phyloP scores from a whole-genome alignment of 2,113 vertebrate genomes.

The Corythoichthys intestinalis region DNA sequence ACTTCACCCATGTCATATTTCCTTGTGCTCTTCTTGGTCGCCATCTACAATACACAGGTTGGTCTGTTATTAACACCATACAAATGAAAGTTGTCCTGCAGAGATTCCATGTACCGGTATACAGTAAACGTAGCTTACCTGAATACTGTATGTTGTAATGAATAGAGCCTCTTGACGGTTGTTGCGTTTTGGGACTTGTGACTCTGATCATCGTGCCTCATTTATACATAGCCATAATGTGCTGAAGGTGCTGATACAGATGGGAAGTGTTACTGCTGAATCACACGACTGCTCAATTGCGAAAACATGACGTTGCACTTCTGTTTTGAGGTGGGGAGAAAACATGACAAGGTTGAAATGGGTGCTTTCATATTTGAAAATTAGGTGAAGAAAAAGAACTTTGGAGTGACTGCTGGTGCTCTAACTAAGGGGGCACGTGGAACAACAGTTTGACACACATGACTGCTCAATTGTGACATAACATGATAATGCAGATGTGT shows the following conservation, averaged over 20 bases:
- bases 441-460: not conserved
- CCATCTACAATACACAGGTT: slow-evolving; percentile 19
- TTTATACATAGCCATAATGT: slow-evolving; percentile 30
- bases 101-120: not conserved
- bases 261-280: slow-evolving; percentile 51
- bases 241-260: slow-evolving; percentile 22
- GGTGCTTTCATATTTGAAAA: not conserved
- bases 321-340: not conserved
- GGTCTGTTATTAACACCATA: not conserved
- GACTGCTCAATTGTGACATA: not conserved
- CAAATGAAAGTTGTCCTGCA: not conserved
- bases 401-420: not conserved
- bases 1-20: slow-evolving; percentile 16
- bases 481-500: too few species aligned
- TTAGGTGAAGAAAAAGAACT: not conserved
- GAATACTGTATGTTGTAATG: not conserved
- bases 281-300: not conserved
- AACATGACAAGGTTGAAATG: slow-evolving; percentile 43
- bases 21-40: slow-evolving; percentile 40
- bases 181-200: slow-evolving; percentile 13
- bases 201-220: not conserved
- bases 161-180: not conserved
- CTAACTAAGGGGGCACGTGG: not conserved
- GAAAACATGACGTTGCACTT: slow-evolving; percentile 44
- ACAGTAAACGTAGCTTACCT: not conserved